Evolutionary conservation across 2,888 invertebrate genomes (phyloP).

Genomic region (Deroplatys truncata): DNA sequence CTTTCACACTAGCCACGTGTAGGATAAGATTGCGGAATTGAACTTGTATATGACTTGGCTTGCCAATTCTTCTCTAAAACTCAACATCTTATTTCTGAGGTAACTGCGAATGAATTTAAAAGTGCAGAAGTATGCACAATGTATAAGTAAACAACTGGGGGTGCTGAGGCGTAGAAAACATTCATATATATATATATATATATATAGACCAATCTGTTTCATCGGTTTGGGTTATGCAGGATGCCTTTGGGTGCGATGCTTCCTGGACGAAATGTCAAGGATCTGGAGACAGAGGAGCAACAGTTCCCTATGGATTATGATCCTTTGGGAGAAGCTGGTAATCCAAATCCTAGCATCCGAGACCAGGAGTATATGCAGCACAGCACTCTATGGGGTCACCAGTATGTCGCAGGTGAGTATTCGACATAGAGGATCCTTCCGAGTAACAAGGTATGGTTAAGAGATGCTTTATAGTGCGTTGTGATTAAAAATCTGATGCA

Average conservation of each 20-base stretch:
- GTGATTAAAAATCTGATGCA: not conserved
- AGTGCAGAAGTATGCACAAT: too few species aligned
- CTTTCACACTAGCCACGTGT: too few species aligned
- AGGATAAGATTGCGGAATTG: too few species aligned
- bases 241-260: conserved; percentile 12
- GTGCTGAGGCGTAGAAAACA: too few species aligned
- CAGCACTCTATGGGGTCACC: conserved; percentile 57
- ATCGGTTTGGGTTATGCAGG: not conserved
- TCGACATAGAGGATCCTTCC: conserved; percentile 11
- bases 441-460: not conserved
- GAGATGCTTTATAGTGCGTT: not conserved
- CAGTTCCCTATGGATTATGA: conserved; percentile 63
- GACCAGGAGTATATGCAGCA: conserved; percentile 87
- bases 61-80: too few species aligned
- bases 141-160: too few species aligned
- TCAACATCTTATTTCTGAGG: too few species aligned
- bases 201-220: too few species aligned
- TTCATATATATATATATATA: too few species aligned
- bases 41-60: too few species aligned
- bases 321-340: conserved; percentile 57
- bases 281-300: conserved; percentile 54
- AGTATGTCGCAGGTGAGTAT: conserved; percentile 59
- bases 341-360: conserved; percentile 72
- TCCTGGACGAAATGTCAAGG: conserved; percentile 50
- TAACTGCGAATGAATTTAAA: too few species aligned